Base-by-base conservation (phyloP, 2,888 invertebrate genomes). In the Rapana venosa region DNA sequence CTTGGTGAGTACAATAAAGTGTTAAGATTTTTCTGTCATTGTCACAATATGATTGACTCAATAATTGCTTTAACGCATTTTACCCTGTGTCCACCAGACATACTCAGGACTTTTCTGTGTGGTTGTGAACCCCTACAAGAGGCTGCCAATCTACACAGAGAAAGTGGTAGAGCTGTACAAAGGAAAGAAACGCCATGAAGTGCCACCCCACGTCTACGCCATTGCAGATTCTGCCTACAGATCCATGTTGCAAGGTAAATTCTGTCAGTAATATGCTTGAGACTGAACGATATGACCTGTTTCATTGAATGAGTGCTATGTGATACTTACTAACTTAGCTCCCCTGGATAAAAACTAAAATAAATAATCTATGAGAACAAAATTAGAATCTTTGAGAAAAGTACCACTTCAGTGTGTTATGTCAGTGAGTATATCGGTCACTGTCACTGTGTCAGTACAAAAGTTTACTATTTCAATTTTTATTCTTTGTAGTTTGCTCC, bases 41-140 rank as follows among this genome's bases (percentile, higher is more conserved):
- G 47, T 47, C 47, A 47, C 8, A 8, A 47, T 47, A 47, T 47
- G 47, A 47, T 47, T 8, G 8, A 47, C 47, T 47, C 47, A 8
- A 47, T 8, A 47, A 47, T 8, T 47, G 47, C 8, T 47, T 66
- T 22, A 17, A 6, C 17, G 13, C 26, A 26, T 66, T 66, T 22
- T 77, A 26, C 35, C 15, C 22, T 79, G 0, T 86, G 70, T 87
- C 32, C 13, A n/a, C 66, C 97, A 99, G 99, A 99, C 99, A 94
- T 99, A 99, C 97, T 99, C 99, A 93, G 99, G 99, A 93, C 98
- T 99, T 95, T 99, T 99, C 97, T 99, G 99, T 97, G 99, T 99
- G 96, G 99, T 99, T 95, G 99, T 99, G 94, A 99, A 99, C 97
- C 99, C 99, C 6, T 99, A 99, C 97, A 99, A 99, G 97, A 98